Percentiles rank a stretch among this genome's conserved stretches.
Conservation (phyloP, 2,888 invertebrate genomes). For the Cheilosia grossa region DNA sequence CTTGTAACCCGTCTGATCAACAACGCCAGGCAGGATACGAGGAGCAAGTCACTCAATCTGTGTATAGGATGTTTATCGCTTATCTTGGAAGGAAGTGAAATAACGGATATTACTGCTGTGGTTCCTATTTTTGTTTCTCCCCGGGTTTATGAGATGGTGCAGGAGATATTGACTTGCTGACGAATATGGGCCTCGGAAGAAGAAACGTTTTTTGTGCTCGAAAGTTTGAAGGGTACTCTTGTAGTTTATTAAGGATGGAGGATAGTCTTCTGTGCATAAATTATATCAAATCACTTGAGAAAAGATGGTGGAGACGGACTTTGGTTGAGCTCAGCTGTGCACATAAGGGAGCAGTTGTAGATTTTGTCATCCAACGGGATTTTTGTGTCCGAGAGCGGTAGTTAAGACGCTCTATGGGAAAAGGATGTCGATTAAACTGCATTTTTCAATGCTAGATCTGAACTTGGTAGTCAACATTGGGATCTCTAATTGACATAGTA, state of each 20-base stretch:
- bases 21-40: slow-evolving; percentile 36
- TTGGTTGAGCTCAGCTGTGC: too few relatives aligned
- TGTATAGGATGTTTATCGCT: slow-evolving; percentile 58
- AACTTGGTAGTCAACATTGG: too few relatives aligned
- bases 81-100: slow-evolving; percentile 38
- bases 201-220: neutral
- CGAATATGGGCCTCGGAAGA: neutral
- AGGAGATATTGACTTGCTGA: slow-evolving; percentile 5
- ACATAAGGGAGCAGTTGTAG: too few relatives aligned
- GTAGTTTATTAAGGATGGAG: neutral
- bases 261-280: too few relatives aligned
- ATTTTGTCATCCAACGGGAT: too few relatives aligned
- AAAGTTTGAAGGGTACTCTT: neutral
- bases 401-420: too few relatives aligned
- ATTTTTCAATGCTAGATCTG: too few relatives aligned
- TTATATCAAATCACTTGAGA: too few relatives aligned
- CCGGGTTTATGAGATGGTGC: neutral
- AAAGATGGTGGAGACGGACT: too few relatives aligned
- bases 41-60: slow-evolving; percentile 65
- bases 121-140: slow-evolving; percentile 39
- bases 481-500: too few relatives aligned
- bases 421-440: too few relatives aligned
- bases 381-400: too few relatives aligned
- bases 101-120: slow-evolving; percentile 68
- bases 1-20: slow-evolving; percentile 1